Evolutionary conservation across 2,888 invertebrate genomes (phyloP).

Genomic region (Eumerus sabulonum): DNA sequence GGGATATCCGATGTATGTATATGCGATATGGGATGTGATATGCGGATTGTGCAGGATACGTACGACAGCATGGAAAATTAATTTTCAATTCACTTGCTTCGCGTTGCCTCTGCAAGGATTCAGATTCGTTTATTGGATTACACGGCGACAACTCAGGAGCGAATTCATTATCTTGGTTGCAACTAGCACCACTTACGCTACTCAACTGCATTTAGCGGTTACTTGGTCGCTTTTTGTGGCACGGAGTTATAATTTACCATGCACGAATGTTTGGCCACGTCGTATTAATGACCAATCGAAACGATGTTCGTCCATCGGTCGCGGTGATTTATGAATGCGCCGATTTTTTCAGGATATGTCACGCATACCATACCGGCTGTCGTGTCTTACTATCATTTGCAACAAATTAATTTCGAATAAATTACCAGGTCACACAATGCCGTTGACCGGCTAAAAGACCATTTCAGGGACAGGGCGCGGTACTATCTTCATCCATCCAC

Average conservation of each 20-base stretch:
- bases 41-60: constrained; percentile 11
- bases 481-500: too few species aligned
- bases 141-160: too few species aligned
- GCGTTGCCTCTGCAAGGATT: too few species aligned
- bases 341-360: constrained; percentile 6
- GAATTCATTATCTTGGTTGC: too few species aligned
- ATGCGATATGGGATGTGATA: neutral
- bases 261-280: neutral
- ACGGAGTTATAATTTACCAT: too few species aligned
- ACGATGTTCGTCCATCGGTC: constrained; percentile 1
- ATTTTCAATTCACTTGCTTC: constrained; percentile 14
- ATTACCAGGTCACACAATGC: neutral
- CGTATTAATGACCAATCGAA: constrained; percentile 47
- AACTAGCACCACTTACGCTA: constrained; percentile 7
- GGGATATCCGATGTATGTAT: too few species aligned
- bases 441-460: too few species aligned
- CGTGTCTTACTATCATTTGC: too few species aligned
- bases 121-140: too few species aligned
- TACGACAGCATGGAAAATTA: constrained; percentile 58
- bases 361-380: constrained; percentile 28
- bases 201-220: neutral
- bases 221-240: too few species aligned
- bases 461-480: too few species aligned
- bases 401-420: neutral
- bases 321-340: too few species aligned